These are phyloP conservation scores for Rhabdophis nuchalis DNA, from an alignment of 2,797 vertebrate genomes.

Conservation along the genomic window DNA sequence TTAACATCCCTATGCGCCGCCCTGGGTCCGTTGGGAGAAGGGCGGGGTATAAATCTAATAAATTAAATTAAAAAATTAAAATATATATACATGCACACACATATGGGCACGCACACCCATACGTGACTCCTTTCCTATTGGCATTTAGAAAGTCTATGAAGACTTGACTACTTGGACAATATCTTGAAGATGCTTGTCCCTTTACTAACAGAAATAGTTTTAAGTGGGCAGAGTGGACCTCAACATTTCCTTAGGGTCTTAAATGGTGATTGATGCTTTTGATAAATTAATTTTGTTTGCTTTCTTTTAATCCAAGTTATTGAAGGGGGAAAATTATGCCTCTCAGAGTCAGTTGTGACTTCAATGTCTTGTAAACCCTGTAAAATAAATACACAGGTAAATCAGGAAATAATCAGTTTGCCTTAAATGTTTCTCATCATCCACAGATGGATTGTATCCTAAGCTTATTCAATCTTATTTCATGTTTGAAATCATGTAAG, in stretches of 20 bases:
- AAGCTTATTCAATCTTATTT: neutral
- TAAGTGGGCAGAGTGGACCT: neutral
- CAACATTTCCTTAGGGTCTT: neutral
- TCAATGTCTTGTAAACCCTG: neutral
- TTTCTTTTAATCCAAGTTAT: neutral
- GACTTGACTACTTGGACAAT: neutral
- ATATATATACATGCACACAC: too few relatives aligned
- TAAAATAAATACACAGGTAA: neutral
- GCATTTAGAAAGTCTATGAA: neutral
- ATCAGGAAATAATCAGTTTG: neutral
- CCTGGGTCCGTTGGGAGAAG: too few relatives aligned
- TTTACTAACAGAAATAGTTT: neutral
- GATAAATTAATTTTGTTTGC: neutral
- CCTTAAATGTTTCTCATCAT: neutral
- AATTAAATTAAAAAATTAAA: too few relatives aligned
- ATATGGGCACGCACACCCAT: fast-evolving
- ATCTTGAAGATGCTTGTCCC: neutral
- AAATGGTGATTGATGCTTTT: neutral
- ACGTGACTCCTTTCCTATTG: neutral
- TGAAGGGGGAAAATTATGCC: neutral
- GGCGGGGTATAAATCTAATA: too few relatives aligned
- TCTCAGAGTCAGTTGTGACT: neutral
- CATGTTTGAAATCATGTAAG: neutral
- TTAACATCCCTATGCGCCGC: too few relatives aligned
- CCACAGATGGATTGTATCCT: neutral